Evolutionary conservation across 2,888 invertebrate species (phyloP), one percentile per base, ranked within the genome.

Genomic region (Ellobium chinense): DNA sequence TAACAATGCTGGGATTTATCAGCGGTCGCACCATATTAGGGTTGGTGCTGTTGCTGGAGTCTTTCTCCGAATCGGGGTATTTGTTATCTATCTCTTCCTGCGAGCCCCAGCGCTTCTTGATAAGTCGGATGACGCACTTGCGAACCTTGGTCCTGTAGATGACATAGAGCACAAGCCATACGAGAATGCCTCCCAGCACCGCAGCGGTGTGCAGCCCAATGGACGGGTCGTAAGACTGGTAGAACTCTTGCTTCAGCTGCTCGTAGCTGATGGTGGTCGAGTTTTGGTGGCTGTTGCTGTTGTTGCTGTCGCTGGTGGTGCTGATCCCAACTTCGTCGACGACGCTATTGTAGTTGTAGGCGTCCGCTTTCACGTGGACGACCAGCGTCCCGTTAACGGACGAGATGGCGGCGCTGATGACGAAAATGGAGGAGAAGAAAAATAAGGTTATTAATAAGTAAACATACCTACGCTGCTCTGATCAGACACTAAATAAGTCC

Each of bases 171-270:
- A 89, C 87, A 4, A 89, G 83, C 63, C 87, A 76, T 5, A 86
- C 82, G 37, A 89, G 83, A 73, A 88, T 86, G 31, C 88, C 88
- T 5, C 89, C 89, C 1, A 89, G 83, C 31, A 88, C 85, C 14
- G 86, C 81, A 9, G 88, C 89, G 3, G 87, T 89, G 77, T 88
- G 87, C n/a, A 89, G 82, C 2, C 89, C 89, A 68, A 87, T 84
- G 76, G 86, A 81, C 4, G 89, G 89, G 66, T 88, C 83, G 78
- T 89, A 89, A 0, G 87, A 85, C 31, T 77, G 76, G 83, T 88
- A 89, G 76, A 89, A 88, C 58, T 76, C 63, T 5, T 62, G 68
- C 29, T 73, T 77, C 24, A 72, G 70, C 60, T 81, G 74, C 58
- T 75, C 78, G 24, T 80, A 80, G 14, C 75, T 70, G 56, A 76